phyloP scores from a whole-genome alignment of 2,113 vertebrate genomes.

The Mionectes macconnelli region DNA sequence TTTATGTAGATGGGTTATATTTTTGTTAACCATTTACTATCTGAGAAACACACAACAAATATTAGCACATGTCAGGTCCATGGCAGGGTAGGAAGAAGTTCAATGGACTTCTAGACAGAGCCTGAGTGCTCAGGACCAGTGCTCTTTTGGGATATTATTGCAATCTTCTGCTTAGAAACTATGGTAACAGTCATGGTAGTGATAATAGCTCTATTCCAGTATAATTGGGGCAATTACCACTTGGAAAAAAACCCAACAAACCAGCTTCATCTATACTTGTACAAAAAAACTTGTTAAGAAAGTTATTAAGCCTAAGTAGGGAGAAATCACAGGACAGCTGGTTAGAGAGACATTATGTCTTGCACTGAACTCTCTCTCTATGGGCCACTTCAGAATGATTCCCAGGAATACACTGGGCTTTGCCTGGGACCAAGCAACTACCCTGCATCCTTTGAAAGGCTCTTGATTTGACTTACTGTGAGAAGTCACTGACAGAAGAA shows the following conservation, averaged over 20 bases:
- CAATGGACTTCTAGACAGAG: background rate
- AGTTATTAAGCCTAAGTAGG: background rate
- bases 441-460: background rate
- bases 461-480: background rate
- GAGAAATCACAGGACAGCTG: background rate
- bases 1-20: background rate
- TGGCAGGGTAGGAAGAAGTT: background rate
- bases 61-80: background rate
- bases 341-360: background rate
- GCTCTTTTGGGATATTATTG: background rate
- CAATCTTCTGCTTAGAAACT: background rate
- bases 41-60: background rate
- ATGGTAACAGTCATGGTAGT: background rate
- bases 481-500: background rate
- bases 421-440: background rate
- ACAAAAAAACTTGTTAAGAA: background rate
- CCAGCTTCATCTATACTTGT: background rate
- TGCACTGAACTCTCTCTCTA: background rate
- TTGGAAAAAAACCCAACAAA: background rate
- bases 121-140: background rate
- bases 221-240: background rate
- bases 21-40: background rate
- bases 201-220: background rate
- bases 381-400: background rate
- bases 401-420: background rate